A percentile compares a stretch with the other conserved stretches of the same genome.
Evolutionary conservation across 2,888 invertebrate species (phyloP).

Genomic region (Phania funesta): DNA sequence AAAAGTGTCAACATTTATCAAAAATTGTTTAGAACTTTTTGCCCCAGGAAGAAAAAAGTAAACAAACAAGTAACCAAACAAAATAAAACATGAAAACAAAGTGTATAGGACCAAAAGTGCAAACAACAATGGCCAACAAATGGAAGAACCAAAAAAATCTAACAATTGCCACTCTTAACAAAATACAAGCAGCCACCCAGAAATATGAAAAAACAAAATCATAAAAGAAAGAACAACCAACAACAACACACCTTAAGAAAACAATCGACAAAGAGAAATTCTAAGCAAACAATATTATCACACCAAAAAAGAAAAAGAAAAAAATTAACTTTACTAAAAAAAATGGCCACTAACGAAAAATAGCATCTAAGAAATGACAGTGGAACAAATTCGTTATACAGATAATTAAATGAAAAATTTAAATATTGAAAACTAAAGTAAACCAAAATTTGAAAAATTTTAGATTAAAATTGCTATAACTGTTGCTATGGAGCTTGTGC

Average conservation of each 20-base stretch:
- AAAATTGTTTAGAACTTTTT: slow-evolving; percentile 73
- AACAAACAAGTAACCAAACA: slow-evolving; percentile 30
- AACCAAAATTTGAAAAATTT: too few species aligned
- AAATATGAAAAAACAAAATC: slow-evolving; percentile 26
- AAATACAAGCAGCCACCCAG: slow-evolving; percentile 50
- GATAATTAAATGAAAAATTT: neutral
- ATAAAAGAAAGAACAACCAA: slow-evolving; percentile 6
- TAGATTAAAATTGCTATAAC: too few species aligned
- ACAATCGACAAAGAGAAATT: slow-evolving; percentile 44
- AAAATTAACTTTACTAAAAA: neutral
- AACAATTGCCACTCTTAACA: slow-evolving; percentile 55
- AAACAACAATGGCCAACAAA: slow-evolving; percentile 60
- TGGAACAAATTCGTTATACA: neutral
- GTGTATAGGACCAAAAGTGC: slow-evolving; percentile 29
- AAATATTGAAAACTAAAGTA: neutral
- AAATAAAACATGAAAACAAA: slow-evolving; percentile 31
- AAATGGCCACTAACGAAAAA: slow-evolving; percentile 33
- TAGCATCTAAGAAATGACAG: slow-evolving; percentile 27
- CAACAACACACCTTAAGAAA: slow-evolving; percentile 59
- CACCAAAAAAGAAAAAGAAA: slow-evolving; percentile 16
- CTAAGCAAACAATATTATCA: slow-evolving; percentile 51
- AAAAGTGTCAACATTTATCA: slow-evolving; percentile 79
- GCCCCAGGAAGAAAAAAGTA: slow-evolving; percentile 32
- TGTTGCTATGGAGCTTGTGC: too few species aligned
- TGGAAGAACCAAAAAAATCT: slow-evolving; percentile 47